Conservation (phyloP, 2,113 vertebrate genomes). For the Anguilla japonica region DNA sequence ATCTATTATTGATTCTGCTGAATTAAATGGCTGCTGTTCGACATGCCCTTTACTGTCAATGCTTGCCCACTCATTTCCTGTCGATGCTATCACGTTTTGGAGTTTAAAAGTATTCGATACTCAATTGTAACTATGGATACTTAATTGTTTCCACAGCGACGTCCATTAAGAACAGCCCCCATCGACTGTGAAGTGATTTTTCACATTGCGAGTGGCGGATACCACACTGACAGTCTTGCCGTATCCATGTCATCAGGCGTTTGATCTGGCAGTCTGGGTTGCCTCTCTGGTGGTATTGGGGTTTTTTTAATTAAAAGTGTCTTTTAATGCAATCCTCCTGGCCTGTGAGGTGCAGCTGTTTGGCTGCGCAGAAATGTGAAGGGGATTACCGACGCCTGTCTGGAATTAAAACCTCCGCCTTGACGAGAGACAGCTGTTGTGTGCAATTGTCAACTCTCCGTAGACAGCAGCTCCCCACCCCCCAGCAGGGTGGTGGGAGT, state of each 20-base stretch:
- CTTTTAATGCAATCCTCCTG: constrained; percentile 17
- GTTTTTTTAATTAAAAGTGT: constrained; percentile 44
- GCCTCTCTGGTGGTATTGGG: background rate
- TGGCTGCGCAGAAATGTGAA: constrained; percentile 18
- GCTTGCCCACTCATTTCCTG: background rate
- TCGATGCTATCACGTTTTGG: no score
- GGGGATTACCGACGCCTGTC: constrained; percentile 24
- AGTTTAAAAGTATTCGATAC: no score
- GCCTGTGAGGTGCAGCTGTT: constrained; percentile 23
- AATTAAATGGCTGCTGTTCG: background rate
- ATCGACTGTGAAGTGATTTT: background rate
- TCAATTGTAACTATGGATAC: background rate
- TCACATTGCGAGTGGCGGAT: background rate
- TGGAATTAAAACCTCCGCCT: constrained; percentile 17
- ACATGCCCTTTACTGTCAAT: background rate
- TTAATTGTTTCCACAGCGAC: background rate
- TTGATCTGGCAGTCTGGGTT: constrained; percentile 16
- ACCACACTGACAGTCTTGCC: background rate
- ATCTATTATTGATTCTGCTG: background rate
- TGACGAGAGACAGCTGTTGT: constrained; percentile 19
- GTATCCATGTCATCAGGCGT: background rate
- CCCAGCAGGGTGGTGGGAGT: background rate
- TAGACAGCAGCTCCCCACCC: background rate
- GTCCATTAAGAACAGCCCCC: background rate
- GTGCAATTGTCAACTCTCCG: background rate